Conservation (phyloP, 1,140 invertebrate species). For the Pantala flavescens region DNA sequence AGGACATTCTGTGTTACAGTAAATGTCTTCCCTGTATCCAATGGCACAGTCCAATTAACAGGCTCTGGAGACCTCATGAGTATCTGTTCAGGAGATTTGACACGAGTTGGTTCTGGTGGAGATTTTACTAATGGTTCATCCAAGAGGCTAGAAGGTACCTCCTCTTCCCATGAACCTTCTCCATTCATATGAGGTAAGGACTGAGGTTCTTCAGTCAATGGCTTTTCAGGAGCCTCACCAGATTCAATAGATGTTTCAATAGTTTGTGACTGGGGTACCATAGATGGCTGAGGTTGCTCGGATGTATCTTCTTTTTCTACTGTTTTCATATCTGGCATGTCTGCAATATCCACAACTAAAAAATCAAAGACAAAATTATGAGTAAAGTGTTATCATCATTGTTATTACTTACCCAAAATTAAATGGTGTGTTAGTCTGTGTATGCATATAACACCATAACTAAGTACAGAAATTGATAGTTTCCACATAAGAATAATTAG, state of each 20-base stretch:
- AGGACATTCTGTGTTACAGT: constrained; percentile 83
- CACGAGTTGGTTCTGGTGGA: constrained; percentile 78
- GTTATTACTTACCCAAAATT: too few relatives aligned
- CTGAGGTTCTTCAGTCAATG: neutral
- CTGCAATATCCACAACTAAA: constrained; percentile 9
- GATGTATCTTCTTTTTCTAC: neutral
- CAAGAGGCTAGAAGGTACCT: neutral
- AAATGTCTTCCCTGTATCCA: constrained; percentile 85
- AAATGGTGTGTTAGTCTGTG: too few relatives aligned
- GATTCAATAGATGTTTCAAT: neutral
- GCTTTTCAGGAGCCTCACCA: neutral
- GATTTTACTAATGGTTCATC: constrained; percentile 71
- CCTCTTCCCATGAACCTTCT: neutral
- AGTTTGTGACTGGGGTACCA: neutral
- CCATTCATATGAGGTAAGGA: neutral
- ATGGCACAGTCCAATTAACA: constrained; percentile 86
- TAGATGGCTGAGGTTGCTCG: neutral
- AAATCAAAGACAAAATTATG: neutral
- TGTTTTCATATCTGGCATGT: neutral
- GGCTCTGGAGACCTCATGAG: constrained; percentile 82
- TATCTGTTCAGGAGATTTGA: constrained; percentile 86
- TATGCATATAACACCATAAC: too few relatives aligned
- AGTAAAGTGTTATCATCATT: neutral
- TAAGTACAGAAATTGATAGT: too few relatives aligned
- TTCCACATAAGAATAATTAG: too few relatives aligned